Conservation (phyloP, 2,888 invertebrate species). For the Hypena proboscidalis region DNA sequence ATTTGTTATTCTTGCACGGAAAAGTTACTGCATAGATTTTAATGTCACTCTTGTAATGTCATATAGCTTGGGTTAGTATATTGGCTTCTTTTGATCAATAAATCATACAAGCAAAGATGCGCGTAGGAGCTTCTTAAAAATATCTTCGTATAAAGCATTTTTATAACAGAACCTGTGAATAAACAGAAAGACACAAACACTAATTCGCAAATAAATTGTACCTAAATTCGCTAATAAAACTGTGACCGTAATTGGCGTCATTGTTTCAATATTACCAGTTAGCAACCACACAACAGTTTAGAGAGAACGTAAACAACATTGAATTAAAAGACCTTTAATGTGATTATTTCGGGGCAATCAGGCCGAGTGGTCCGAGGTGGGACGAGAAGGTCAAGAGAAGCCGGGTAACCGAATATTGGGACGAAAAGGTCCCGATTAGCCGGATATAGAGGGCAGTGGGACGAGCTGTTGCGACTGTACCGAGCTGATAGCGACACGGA, state of each 20-base stretch:
- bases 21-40: too few relatives aligned
- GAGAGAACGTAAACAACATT: slow-evolving; percentile 44
- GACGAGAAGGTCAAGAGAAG: slow-evolving; percentile 34
- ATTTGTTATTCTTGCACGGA: too few relatives aligned
- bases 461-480: slow-evolving; percentile 29
- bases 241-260: slow-evolving; percentile 31
- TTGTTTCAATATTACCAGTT: slow-evolving; percentile 39
- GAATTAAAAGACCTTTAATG: slow-evolving; percentile 50
- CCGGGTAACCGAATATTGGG: slow-evolving; percentile 30
- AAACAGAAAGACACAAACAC: slow-evolving; percentile 1
- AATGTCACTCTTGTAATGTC: too few relatives aligned
- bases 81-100: too few relatives aligned
- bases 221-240: slow-evolving; percentile 27
- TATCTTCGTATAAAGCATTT: too few relatives aligned
- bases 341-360: slow-evolving; percentile 45
- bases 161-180: not conserved
- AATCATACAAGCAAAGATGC: too few relatives aligned
- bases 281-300: slow-evolving; percentile 42
- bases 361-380: slow-evolving; percentile 42
- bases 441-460: too few relatives aligned
- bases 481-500: slow-evolving; percentile 26
- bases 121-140: too few relatives aligned
- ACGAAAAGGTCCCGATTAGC: slow-evolving; percentile 8
- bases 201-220: slow-evolving; percentile 8
- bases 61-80: too few relatives aligned